Evolutionary conservation across 2,113 vertebrate genomes (phyloP), one percentile per base, ranked within the genome.

Genomic region (Anthoscopus minutus): DNA sequence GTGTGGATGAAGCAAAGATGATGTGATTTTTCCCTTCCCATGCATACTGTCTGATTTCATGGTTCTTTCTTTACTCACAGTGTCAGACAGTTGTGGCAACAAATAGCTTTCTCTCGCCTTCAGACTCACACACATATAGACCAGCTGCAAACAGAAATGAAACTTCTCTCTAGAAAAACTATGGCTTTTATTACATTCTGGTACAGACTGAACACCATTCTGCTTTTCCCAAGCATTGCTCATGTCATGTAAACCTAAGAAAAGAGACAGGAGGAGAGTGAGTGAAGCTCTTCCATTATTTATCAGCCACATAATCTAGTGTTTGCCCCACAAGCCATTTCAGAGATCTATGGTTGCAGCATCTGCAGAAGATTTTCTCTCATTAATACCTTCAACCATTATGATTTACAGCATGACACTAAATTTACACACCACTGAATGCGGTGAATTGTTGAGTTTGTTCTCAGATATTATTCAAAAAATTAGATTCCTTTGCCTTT

Each of bases 251-350:
- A 95, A 88, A 86, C 53, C 86, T 66, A 83, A 88, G 85, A 58
- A 77, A 92, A 92, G 19, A 47, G 53, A 93, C 30, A 38, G 42
- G 33, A 85, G 44, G 14, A 83, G 56, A 91, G 33, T 37, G 35
- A 93, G 40, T 12, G 3, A 89, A 91, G 71, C 27, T 94, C 40
- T 70, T 96, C 64, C 70, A 94, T 94, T 94, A 96, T 96, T 96
- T 91, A 95, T 88, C 67, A 91, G 71, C 33, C 58, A 93, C 81
- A 62, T 3, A 56, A 9, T 50, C 62, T 88, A 53, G 19, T 82
- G 64, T 79, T 88, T 72, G 92, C 73, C 79, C 78, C 71, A 92
- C 0, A 0, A 81, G 64, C 51, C 48, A 58, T 78, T 66, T 84
- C 69, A 90, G 65, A 92, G 53, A 61, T 47, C 89, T 76, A 16